A percentile compares a stretch with the other conserved stretches of the same genome.
Conservation (phyloP, 2,113 vertebrate species). For the Zosterops japonicus region DNA sequence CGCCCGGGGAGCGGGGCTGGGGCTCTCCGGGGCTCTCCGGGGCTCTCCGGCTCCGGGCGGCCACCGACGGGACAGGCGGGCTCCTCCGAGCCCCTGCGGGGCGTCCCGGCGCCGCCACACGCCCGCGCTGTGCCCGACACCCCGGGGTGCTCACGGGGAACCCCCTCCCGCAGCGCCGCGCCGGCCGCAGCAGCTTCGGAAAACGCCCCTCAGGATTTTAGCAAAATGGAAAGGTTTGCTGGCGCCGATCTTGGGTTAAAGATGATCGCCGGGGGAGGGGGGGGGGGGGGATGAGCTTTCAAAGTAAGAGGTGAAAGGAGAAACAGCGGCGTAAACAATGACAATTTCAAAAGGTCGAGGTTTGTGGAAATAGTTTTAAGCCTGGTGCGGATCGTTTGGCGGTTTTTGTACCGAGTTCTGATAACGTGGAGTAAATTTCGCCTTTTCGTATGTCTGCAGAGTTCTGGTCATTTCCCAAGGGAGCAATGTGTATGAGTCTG, state of each 20-base stretch:
- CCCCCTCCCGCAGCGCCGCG: not conserved
- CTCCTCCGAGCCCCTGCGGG: not conserved
- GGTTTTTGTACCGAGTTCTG: not conserved
- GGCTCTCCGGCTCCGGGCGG: not conserved
- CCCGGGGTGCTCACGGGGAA: fast-evolving
- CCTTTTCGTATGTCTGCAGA: not conserved
- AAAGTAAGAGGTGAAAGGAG: not conserved
- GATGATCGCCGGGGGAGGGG: not conserved
- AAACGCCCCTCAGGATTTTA: not conserved
- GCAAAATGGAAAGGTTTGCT: not conserved
- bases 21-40: too few relatives aligned
- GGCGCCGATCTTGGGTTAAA: not conserved
- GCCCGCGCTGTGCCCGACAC: not conserved
- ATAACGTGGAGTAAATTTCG: not conserved
- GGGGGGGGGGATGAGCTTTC: not conserved
- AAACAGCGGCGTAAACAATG: not conserved
- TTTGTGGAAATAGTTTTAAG: not conserved
- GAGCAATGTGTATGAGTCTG: not conserved
- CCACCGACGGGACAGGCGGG: not conserved
- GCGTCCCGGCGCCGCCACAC: not conserved
- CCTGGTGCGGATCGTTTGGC: not conserved
- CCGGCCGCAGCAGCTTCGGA: not conserved
- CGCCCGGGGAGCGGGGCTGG: not conserved
- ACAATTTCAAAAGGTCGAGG: not conserved
- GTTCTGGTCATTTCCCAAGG: not conserved